Evolutionary conservation across 2,888 invertebrate species (phyloP).

Genomic region (Hydriomena furcata): DNA sequence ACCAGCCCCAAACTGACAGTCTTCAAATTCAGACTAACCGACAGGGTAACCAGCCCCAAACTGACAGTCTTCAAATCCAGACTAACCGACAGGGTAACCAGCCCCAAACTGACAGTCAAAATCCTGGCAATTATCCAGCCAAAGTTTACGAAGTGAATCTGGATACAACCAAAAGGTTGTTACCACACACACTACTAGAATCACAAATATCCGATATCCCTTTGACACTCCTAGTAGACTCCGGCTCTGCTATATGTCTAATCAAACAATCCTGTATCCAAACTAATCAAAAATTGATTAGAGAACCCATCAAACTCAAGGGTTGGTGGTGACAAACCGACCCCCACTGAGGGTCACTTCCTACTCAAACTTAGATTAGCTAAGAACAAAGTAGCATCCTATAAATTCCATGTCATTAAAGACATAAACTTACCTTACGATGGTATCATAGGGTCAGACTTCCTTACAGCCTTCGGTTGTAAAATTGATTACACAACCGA

Average conservation of each 20-base stretch:
- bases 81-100: no score
- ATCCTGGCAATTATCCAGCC: not conserved
- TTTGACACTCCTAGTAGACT: slow-evolving; percentile 29
- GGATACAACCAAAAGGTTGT: slow-evolving; percentile 24
- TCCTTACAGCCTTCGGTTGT: no score
- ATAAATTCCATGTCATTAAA: no score
- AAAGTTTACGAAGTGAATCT: slow-evolving; percentile 20
- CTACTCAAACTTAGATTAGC: slow-evolving; percentile 14
- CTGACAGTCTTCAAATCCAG: no score
- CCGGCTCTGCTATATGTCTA: no score
- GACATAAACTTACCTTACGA: no score
- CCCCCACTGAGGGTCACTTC: slow-evolving; percentile 27
- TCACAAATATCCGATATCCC: slow-evolving; percentile 29
- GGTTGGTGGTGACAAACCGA: slow-evolving; percentile 12
- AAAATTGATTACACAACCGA: no score
- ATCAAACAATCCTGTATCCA: slow-evolving; percentile 11
- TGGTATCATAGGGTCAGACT: no score
- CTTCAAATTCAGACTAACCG: no score
- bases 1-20: no score
- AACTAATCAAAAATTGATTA: not conserved
- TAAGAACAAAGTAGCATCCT: not conserved
- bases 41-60: no score
- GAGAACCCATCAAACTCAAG: not conserved
- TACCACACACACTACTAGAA: slow-evolving; percentile 31
- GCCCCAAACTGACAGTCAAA: not conserved